phyloP scores from a whole-genome alignment of 2,113 vertebrate genomes.

The Sander lucioperca region DNA sequence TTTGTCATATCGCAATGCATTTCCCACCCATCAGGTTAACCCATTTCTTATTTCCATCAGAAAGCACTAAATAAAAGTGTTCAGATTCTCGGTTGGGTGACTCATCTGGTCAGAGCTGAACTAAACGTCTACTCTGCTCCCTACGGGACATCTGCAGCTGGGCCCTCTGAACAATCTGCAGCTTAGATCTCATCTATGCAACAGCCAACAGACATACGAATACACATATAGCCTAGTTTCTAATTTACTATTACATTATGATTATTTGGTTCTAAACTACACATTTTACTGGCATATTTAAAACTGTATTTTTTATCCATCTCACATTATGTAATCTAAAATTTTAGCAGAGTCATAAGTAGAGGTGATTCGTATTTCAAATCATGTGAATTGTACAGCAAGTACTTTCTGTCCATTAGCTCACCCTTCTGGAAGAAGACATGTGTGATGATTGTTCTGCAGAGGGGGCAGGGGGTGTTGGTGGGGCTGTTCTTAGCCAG shows the following conservation, averaged over 20 bases:
- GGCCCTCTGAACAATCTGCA: constrained; percentile 56
- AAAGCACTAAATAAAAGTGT: constrained; percentile 27
- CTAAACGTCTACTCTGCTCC: constrained; percentile 65
- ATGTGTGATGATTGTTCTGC: constrained; percentile 91
- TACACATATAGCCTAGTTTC: constrained; percentile 7
- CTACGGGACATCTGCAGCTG: constrained; percentile 72
- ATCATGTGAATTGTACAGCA: constrained; percentile 15
- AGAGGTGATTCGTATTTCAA: not conserved
- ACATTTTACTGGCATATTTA: not conserved
- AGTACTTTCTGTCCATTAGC: constrained; percentile 21
- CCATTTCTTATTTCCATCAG: constrained; percentile 7
- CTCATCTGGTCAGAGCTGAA: constrained; percentile 74
- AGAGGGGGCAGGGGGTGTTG: constrained; percentile 94
- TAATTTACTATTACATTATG: not conserved
- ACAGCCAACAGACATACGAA: constrained; percentile 21
- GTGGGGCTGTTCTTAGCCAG: constrained; percentile 93
- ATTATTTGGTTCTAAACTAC: not conserved
- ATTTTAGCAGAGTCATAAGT: not conserved
- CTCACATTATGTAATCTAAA: not conserved
- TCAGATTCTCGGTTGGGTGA: constrained; percentile 45
- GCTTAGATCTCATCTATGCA: constrained; percentile 38
- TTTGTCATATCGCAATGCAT: constrained; percentile 2
- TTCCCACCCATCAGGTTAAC: not conserved
- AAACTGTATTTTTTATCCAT: not conserved
- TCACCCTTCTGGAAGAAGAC: constrained; percentile 97